A percentile compares a stretch with the other conserved stretches of the same genome.
Evolutionary conservation across 2,113 vertebrate genomes (phyloP).

Genomic region (Alligator sinensis): DNA sequence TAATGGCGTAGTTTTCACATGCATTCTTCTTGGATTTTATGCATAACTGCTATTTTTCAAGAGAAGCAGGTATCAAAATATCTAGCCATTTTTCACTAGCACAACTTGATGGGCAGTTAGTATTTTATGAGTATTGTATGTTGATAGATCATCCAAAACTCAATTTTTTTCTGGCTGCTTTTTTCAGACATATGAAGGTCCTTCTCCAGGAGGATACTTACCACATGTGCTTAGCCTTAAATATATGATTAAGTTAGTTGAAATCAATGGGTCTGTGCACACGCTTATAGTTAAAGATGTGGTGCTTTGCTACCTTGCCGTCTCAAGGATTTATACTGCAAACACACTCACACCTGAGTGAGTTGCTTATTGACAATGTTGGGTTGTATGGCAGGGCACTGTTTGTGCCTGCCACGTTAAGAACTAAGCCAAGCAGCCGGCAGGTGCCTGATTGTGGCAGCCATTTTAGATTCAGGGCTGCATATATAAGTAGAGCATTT

Average conservation of each 20-base stretch:
- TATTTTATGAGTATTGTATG: background rate
- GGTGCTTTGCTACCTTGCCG: background rate
- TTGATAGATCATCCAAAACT: background rate
- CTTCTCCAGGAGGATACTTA: accelerated
- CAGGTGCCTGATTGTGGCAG: no score
- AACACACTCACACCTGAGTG: background rate
- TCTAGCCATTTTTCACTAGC: accelerated
- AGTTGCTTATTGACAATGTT: no score
- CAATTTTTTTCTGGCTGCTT: background rate
- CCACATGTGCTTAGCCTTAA: background rate
- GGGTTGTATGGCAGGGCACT: no score
- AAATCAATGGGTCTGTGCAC: background rate
- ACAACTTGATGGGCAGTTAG: accelerated
- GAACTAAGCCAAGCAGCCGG: no score
- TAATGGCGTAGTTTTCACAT: background rate
- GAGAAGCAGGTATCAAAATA: accelerated
- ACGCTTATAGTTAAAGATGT: background rate
- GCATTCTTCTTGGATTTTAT: background rate
- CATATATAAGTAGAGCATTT: no score
- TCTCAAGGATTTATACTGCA: background rate
- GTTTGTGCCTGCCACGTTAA: no score
- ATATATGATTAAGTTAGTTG: background rate
- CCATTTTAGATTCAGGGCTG: no score
- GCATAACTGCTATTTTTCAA: background rate
- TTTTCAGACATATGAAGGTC: background rate